These are phyloP conservation scores for Alethe castanea DNA, from an alignment of 2,113 vertebrate species.

Conservation along the genomic window DNA sequence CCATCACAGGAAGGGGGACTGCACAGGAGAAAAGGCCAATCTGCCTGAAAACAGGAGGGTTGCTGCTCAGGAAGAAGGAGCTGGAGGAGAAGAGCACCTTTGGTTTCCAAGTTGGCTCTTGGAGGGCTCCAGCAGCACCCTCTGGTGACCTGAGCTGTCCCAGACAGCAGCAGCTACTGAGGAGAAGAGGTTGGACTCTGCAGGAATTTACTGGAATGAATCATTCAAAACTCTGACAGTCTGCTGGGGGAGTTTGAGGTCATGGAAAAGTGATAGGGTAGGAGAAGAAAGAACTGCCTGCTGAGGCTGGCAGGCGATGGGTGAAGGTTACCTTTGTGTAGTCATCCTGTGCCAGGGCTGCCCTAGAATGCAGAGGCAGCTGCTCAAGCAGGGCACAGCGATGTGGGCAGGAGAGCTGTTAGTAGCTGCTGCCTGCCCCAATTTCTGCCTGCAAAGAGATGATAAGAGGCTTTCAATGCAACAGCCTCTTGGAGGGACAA, in stretches of 20 bases:
- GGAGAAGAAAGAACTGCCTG: background rate
- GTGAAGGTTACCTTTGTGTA: background rate
- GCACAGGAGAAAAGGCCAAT: background rate
- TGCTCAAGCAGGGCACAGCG: background rate
- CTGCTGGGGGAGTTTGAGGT: background rate
- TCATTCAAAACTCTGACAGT: background rate
- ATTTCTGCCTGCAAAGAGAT: background rate
- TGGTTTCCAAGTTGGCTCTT: background rate
- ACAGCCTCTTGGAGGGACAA: background rate
- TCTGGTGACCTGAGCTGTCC: constrained; percentile 31
- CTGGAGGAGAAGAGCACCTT: background rate
- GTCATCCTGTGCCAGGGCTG: background rate
- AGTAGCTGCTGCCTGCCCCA: background rate
- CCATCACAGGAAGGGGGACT: background rate
- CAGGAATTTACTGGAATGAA: background rate
- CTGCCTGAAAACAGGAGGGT: background rate
- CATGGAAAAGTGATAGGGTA: background rate
- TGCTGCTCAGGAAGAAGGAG: background rate
- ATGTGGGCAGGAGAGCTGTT: background rate
- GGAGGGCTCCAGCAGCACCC: constrained; percentile 36
- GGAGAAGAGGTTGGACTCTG: background rate
- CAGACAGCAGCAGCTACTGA: background rate
- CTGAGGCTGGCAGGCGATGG: background rate
- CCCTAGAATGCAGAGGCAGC: background rate
- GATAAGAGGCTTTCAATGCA: background rate